Evolutionary conservation across 2,888 invertebrate genomes (phyloP), one percentile per base, ranked within the genome.

Genomic region (Leptarthrus brevirostris): DNA sequence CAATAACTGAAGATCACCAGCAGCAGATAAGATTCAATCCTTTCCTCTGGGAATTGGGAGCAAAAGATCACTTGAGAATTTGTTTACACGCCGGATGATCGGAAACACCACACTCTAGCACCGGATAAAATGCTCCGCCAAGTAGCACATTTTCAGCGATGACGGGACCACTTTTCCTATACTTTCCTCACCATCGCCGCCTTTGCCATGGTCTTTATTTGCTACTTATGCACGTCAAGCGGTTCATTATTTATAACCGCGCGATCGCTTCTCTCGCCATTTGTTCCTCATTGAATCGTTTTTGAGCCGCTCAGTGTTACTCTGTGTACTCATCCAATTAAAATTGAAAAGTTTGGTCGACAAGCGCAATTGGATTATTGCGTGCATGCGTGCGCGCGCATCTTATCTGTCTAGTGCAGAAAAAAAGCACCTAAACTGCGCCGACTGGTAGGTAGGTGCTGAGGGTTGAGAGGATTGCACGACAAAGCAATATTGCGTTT

Each of bases 261-360:
- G 26, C 47, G 47, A 66, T 66, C 47, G 12, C 8, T 18, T 52
- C 18, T 54, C 26, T 20, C 44, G 10, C 14, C 61, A n/a, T 12
- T 20, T 61, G 20, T n/a, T 40, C 20, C 20, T 40, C 8, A 40
- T 61, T 36, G 40, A 30, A 30, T 12, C 24, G 26, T 10, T 5
- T 30, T 16, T 30, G 26, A 26, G 34, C 6, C 26, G 56, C 22
- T n/a, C 12, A 14, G 34, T 36, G 36, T 26, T 61, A 30, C 40
- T 34, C 34, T 40, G 20, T 18, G 18, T 34, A 44, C 40, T 40
- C 36, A 18, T 40, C 61, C 61, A 61, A 61, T 61, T 61, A 61
- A 61, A 61, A 61, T 61, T 61, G 61, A 61, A 61, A 40, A 61
- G 36, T 47, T 61, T 61, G 40, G 22, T 40, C 36, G 40, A 61